Conservation (phyloP, 2,888 invertebrate genomes). For the Mythimna albipuncta region DNA sequence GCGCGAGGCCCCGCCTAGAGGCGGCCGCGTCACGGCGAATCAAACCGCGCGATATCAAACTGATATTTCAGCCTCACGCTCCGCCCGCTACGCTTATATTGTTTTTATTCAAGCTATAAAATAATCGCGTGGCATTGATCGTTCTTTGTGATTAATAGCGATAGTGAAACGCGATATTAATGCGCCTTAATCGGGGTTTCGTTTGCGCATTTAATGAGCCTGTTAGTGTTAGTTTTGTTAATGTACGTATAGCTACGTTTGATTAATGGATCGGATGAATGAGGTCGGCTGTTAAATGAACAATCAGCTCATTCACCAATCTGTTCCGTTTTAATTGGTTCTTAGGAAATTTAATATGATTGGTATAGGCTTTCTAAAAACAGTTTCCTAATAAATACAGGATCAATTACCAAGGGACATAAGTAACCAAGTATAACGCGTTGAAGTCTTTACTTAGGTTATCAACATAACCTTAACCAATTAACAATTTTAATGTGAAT, state of each 20-base stretch:
- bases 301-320: constrained; percentile 57
- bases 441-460: constrained; percentile 74
- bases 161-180: constrained; percentile 74
- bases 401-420: not conserved
- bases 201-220: constrained; percentile 69
- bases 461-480: constrained; percentile 20
- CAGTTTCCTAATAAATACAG: constrained; percentile 11
- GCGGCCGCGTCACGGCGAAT: constrained; percentile 89
- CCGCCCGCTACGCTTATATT: constrained; percentile 86
- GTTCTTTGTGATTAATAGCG: constrained; percentile 75
- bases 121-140: constrained; percentile 81
- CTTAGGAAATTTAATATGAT: constrained; percentile 42
- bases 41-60: constrained; percentile 88
- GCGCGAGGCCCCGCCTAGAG: constrained; percentile 84
- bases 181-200: constrained; percentile 65
- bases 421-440: constrained; percentile 61
- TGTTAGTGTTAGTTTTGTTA: constrained; percentile 64
- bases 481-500: not conserved
- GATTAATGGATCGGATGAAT: constrained; percentile 64
- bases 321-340: constrained; percentile 54
- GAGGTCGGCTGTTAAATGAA: constrained; percentile 60
- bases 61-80: constrained; percentile 87
- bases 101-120: constrained; percentile 89
- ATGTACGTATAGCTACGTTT: constrained; percentile 48
- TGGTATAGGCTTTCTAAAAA: constrained; percentile 21